phyloP scores from a whole-genome alignment of 2,113 vertebrate species.

The Callospermophilus lateralis region DNA sequence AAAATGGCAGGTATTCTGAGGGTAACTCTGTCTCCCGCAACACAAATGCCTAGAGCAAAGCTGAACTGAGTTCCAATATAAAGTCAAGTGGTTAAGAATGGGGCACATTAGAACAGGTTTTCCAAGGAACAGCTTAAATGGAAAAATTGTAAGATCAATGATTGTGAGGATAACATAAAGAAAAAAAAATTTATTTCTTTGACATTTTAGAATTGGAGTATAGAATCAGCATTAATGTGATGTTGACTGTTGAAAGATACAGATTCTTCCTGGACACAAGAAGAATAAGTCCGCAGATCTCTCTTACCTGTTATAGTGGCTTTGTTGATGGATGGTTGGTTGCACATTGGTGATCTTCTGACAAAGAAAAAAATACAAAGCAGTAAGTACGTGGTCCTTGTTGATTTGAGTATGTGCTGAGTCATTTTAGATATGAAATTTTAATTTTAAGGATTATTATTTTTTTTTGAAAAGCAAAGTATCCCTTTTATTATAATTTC shows the following conservation, averaged over 20 bases:
- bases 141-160: not conserved
- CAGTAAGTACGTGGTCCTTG: slow-evolving; percentile 44
- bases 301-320: slow-evolving; percentile 96
- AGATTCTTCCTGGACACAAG: not conserved
- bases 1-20: not conserved
- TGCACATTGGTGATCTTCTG: slow-evolving; percentile 99
- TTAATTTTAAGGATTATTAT: slow-evolving; percentile 52
- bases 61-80: not conserved
- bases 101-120: not conserved
- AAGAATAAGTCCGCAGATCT: not conserved
- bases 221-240: not conserved
- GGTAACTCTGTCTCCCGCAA: not conserved
- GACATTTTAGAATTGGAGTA: not conserved
- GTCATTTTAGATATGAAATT: not conserved
- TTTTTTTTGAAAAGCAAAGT: slow-evolving; percentile 87
- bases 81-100: not conserved
- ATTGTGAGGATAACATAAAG: not conserved
- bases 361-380: slow-evolving; percentile 66
- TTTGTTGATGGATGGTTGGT: slow-evolving; percentile 98
- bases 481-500: slow-evolving; percentile 84
- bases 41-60: not conserved
- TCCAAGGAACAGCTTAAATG: not conserved
- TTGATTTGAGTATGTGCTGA: not conserved
- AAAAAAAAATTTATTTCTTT: not conserved
- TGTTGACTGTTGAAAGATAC: not conserved